Evolutionary conservation across 2,797 vertebrate species (phyloP).

Genomic region (Novumbra hubbsi): DNA sequence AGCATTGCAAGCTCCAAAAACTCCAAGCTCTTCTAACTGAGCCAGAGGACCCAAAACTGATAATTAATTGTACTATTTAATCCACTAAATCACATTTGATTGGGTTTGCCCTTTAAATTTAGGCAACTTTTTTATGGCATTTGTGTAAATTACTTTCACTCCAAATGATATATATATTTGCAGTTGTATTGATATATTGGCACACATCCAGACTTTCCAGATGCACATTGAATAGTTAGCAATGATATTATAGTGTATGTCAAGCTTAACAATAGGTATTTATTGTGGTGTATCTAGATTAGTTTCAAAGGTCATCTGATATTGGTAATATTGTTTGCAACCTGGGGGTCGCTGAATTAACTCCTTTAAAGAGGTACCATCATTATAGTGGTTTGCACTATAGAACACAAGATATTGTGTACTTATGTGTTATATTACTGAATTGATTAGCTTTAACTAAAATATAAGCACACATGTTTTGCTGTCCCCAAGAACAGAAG

Average conservation of each 20-base stretch:
- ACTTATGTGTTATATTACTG: neutral
- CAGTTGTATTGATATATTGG: neutral
- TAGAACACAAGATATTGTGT: conserved; percentile 9
- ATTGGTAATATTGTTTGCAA: conserved; percentile 11
- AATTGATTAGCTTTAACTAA: neutral
- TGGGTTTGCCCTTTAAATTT: neutral
- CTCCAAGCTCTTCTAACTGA: neutral
- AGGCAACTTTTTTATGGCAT: neutral
- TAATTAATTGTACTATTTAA: neutral
- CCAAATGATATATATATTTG: neutral
- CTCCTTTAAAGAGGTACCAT: conserved; percentile 40
- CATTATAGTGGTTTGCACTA: conserved; percentile 20
- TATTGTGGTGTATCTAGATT: conserved; percentile 22
- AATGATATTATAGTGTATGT: conserved; percentile 12
- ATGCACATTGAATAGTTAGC: conserved; percentile 9
- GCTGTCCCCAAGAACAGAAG: neutral
- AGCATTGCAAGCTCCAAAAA: neutral
- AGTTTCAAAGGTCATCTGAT: conserved; percentile 3
- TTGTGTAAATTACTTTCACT: neutral
- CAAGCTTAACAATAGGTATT: conserved; percentile 13
- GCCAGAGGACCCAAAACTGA: neutral
- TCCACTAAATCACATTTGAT: neutral
- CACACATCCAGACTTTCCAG: conserved; percentile 3
- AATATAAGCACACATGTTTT: neutral
- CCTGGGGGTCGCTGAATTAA: conserved; percentile 18